Evolutionary conservation across 2,888 invertebrate species (phyloP), one percentile per base, ranked within the genome.

Genomic region (Autographa pulchrina): DNA sequence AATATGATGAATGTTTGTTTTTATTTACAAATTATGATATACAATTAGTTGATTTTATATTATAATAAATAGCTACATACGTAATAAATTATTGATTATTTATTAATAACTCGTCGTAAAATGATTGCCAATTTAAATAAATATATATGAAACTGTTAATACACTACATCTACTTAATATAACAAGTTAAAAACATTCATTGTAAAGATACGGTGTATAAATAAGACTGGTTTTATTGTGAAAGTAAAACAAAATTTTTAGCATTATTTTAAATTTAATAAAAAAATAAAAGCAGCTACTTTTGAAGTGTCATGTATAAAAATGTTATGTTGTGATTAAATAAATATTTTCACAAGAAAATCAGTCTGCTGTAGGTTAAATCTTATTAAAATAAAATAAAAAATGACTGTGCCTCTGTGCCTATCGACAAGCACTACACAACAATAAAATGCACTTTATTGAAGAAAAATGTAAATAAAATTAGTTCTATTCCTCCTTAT

Each of bases 401-500:
- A 86, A 88, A 91, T 91, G 93, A 94, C 94, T 94, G 93, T 93
- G 93, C 92, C 93, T 92, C 91, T 88, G 94, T 95, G 95, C 95
- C 94, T 95, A 93, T 91, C 90, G 86, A 86, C 86, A 88, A 91
- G 94, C 94, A 95, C 94, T 89, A 86, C 86, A 88, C 89, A 91
- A 92, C 90, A 92, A 92, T 92, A 92, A 90, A 85, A 85, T 86
- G 88, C 86, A 88, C 85, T 83, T 80, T 71, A 79, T 76, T 78
- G 72, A 79, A 77, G 74, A 83, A 82, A 76, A 80, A 81, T 82
- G 84, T 82, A 85, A 77, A 85, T 84, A 83, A 60, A 77, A 65
- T 77, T 70, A 75, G 65, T 66, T 73, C 14, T 62, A 73, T 75
- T 71, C 60, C 13, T 48, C 72, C 69, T 76, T 72, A 62, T 83